phyloP scores from a whole-genome alignment of 2,797 vertebrate genomes.

The Takifugu rubripes region DNA sequence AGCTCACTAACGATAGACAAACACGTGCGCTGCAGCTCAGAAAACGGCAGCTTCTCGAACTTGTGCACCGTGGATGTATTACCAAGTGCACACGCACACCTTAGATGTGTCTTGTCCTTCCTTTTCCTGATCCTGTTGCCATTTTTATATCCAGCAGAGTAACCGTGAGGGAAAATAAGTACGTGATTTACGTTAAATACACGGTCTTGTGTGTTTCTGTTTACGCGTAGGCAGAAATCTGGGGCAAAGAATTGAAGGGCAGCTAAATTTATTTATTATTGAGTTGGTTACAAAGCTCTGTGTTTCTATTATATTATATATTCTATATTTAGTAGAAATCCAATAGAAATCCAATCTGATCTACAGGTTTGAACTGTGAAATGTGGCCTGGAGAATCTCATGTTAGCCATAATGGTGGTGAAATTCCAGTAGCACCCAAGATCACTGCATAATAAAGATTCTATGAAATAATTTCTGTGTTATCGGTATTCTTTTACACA shows the following conservation, averaged over 20 bases:
- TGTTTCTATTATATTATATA: slow-evolving; percentile 27
- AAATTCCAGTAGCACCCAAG: not conserved
- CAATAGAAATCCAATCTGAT: not conserved
- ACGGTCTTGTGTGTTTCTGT: not conserved
- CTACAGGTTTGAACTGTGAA: slow-evolving; percentile 53
- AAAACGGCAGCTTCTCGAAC: slow-evolving; percentile 56
- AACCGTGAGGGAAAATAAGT: not conserved
- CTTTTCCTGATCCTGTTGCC: slow-evolving; percentile 29
- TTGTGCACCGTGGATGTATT: slow-evolving; percentile 47
- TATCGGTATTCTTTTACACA: not conserved
- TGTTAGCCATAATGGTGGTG: not conserved
- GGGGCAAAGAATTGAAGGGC: slow-evolving; percentile 38
- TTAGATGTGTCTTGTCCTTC: slow-evolving; percentile 17
- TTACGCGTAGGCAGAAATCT: slow-evolving; percentile 4
- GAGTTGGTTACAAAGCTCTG: slow-evolving; percentile 9
- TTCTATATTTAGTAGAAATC: slow-evolving; percentile 4
- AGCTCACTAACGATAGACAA: slow-evolving; percentile 15
- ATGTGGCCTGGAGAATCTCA: slow-evolving; percentile 34
- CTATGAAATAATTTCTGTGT: slow-evolving; percentile 21
- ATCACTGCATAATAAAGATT: slow-evolving; percentile 49
- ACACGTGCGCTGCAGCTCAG: slow-evolving; percentile 23
- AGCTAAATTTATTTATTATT: slow-evolving; percentile 48
- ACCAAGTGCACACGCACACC: not conserved
- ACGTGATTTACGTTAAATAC: not conserved
- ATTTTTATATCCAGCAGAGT: slow-evolving; percentile 19